phyloP scores from a whole-genome alignment of 2,113 vertebrate species.

The Muscicapa adusta region DNA sequence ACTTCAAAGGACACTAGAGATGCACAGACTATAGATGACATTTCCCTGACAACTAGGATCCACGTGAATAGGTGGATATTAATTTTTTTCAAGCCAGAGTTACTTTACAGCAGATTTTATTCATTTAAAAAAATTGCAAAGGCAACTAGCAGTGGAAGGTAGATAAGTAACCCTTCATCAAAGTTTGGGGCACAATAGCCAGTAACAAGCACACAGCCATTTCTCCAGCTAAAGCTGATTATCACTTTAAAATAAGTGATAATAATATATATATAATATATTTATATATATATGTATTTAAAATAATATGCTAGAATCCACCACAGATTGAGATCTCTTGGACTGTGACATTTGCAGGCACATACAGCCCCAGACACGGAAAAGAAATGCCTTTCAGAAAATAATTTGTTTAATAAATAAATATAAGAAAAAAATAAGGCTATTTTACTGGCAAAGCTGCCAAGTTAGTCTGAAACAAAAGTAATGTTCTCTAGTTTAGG shows the following conservation, averaged over 20 bases:
- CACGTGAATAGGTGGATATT: neutral
- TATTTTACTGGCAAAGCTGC: neutral
- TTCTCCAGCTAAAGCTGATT: neutral
- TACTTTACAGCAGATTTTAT: neutral
- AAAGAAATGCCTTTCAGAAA: neutral
- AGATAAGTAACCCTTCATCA: neutral
- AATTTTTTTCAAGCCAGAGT: neutral
- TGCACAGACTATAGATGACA: neutral
- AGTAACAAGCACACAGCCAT: neutral
- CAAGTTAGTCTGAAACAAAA: neutral
- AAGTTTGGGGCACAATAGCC: neutral
- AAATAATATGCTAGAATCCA: neutral
- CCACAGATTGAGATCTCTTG: neutral
- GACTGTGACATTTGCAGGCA: neutral
- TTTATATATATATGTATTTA: too few species aligned
- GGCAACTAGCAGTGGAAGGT: accelerated
- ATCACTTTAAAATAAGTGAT: neutral
- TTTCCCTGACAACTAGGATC: neutral
- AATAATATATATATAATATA: too few species aligned
- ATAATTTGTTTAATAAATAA: neutral
- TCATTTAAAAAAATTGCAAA: neutral
- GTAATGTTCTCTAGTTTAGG: neutral
- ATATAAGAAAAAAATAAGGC: neutral
- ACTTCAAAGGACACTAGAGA: neutral
- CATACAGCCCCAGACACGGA: neutral